A percentile compares a stretch with the other conserved stretches of the same genome.
Conservation (phyloP, 2,888 invertebrate species). For the Rhorus exstirpatorius region DNA sequence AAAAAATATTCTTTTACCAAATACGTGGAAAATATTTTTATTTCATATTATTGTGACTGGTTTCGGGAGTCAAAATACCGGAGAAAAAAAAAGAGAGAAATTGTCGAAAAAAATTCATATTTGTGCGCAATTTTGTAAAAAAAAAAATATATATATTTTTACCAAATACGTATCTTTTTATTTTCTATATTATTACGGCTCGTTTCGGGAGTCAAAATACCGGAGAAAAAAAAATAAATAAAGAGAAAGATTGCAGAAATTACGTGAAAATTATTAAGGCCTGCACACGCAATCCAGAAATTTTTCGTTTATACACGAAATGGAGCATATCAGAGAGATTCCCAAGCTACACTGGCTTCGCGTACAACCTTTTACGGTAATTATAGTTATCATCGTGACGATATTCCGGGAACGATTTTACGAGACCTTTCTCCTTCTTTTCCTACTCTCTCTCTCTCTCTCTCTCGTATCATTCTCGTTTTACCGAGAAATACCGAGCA, state of each 20-base stretch:
- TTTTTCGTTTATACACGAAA: conserved; percentile 40
- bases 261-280: conserved; percentile 68
- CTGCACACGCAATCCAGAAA: conserved; percentile 70
- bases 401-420: conserved; percentile 81
- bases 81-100: no score
- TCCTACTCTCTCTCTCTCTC: conserved; percentile 58
- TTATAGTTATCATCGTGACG: conserved; percentile 79
- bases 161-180: no score
- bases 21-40: no score
- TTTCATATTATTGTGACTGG: no score
- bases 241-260: not conserved
- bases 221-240: not conserved
- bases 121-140: no score
- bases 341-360: conserved; percentile 11
- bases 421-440: conserved; percentile 65
- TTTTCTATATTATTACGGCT: no score
- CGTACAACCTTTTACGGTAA: conserved; percentile 69
- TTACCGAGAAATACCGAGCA: conserved; percentile 74
- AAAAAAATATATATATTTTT: no score
- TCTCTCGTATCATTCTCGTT: not conserved
- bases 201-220: no score
- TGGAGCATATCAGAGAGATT: conserved; percentile 29
- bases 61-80: no score
- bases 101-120: no score
- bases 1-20: no score